Evolutionary conservation across 2,113 vertebrate species (phyloP).

Genomic region (Himantopus leucocephalus): DNA sequence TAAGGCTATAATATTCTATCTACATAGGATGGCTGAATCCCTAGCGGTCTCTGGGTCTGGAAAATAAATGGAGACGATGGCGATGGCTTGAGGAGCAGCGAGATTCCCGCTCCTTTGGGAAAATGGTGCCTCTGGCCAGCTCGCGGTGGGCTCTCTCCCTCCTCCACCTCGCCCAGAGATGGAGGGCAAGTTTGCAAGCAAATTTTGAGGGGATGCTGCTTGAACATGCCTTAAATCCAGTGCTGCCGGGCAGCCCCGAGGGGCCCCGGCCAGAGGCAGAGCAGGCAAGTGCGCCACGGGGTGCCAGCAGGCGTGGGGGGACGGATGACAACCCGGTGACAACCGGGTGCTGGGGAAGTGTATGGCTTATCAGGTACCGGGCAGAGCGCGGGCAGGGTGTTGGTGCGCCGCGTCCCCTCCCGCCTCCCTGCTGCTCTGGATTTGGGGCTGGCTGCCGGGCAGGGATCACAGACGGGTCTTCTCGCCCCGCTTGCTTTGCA

Average conservation of each 20-base stretch:
- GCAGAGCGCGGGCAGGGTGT: neutral
- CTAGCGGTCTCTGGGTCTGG: constrained; percentile 46
- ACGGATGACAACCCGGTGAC: rapidly evolving
- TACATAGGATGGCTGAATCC: constrained; percentile 73
- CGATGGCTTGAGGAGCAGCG: neutral
- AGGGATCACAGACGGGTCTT: neutral
- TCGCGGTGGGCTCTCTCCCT: neutral
- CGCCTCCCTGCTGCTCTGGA: neutral
- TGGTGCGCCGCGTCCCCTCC: neutral
- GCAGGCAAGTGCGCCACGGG: rapidly evolving
- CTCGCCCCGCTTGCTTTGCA: neutral
- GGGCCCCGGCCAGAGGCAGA: neutral
- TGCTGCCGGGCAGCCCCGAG: rapidly evolving
- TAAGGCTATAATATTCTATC: constrained; percentile 76
- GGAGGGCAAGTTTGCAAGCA: neutral
- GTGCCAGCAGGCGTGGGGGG: rapidly evolving
- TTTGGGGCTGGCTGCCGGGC: neutral
- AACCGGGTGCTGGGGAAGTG: neutral
- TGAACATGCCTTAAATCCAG: neutral
- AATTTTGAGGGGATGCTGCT: neutral
- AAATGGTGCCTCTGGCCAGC: neutral
- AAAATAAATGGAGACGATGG: neutral
- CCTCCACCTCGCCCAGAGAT: neutral
- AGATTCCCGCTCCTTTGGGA: neutral
- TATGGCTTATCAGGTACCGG: constrained; percentile 58